These are phyloP conservation scores for Chrysomela aeneicollis DNA, from an alignment of 2,888 invertebrate genomes.

Conservation along the genomic window DNA sequence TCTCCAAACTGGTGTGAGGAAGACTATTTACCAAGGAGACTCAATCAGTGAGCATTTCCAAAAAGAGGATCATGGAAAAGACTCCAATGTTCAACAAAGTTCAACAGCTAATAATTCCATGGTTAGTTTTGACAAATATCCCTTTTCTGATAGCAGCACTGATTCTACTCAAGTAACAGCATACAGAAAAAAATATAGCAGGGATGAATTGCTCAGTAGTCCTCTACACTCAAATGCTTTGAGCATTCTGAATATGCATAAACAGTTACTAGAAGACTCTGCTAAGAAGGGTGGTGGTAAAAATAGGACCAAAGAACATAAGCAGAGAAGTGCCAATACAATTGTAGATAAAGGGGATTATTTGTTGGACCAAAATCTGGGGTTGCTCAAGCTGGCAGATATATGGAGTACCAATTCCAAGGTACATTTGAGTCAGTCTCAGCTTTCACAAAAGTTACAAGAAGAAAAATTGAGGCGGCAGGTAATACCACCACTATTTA, in stretches of 20 bases:
- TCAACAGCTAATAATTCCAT: slow-evolving; percentile 6
- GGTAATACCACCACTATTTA: slow-evolving; percentile 61
- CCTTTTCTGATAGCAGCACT: slow-evolving; percentile 46
- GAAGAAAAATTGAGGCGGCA: slow-evolving; percentile 81
- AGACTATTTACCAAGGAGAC: slow-evolving; percentile 43
- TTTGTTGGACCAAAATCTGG: slow-evolving; percentile 35
- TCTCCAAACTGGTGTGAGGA: slow-evolving; percentile 54
- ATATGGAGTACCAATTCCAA: slow-evolving; percentile 64
- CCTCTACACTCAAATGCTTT: slow-evolving; percentile 49
- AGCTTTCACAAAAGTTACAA: slow-evolving; percentile 66
- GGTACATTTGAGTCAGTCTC: slow-evolving; percentile 44
- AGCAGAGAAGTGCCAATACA: slow-evolving; percentile 36
- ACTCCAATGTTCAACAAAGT: not conserved
- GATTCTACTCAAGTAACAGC: slow-evolving; percentile 51
- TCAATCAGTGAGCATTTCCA: slow-evolving; percentile 11
- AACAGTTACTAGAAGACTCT: slow-evolving; percentile 42
- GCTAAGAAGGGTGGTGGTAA: slow-evolving; percentile 29
- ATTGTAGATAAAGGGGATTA: slow-evolving; percentile 18
- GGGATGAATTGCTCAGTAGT: slow-evolving; percentile 33
- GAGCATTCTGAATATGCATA: slow-evolving; percentile 48
- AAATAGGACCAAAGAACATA: slow-evolving; percentile 25
- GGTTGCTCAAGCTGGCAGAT: slow-evolving; percentile 66
- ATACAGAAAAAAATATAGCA: slow-evolving; percentile 33
- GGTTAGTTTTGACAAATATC: slow-evolving; percentile 25
- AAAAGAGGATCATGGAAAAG: no score